Evolutionary conservation across 1,140 invertebrate genomes (phyloP).

Genomic region (Drosophila sulfurigaster): DNA sequence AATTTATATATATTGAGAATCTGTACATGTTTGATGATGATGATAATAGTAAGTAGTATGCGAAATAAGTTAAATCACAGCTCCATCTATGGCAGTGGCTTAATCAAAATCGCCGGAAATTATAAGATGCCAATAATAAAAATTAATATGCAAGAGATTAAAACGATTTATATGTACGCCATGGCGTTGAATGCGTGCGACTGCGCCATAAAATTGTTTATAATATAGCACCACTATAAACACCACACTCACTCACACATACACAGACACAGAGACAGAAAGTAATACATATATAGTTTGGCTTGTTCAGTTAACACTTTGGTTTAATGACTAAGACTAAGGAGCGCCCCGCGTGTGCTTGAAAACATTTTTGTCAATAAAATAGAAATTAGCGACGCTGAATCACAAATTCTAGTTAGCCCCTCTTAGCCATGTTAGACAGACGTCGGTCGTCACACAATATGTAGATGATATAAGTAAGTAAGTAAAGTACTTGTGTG

Average conservation of each 20-base stretch:
- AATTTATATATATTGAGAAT: conserved; percentile 7
- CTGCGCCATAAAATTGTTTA: conserved; percentile 71
- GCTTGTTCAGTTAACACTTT: conserved; percentile 58
- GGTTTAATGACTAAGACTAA: conserved; percentile 80
- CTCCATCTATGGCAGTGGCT: conserved; percentile 46
- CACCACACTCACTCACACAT: conserved; percentile 24
- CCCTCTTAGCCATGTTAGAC: background rate
- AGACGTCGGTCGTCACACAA: background rate
- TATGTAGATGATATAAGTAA: background rate
- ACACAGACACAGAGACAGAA: conserved; percentile 14
- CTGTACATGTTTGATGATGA: too few species aligned
- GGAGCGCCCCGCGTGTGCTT: conserved; percentile 62
- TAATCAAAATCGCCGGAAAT: conserved; percentile 74
- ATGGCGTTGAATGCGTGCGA: conserved; percentile 71
- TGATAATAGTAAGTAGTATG: background rate
- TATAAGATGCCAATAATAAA: conserved; percentile 80
- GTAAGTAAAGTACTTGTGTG: background rate
- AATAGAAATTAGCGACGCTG: conserved; percentile 73
- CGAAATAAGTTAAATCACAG: conserved; percentile 43
- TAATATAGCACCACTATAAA: conserved; percentile 61
- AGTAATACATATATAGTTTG: conserved; percentile 37
- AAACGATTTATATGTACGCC: conserved; percentile 76
- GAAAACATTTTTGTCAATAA: conserved; percentile 67
- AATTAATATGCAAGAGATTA: conserved; percentile 80
- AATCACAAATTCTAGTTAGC: conserved; percentile 53